Evolutionary conservation across 2,888 invertebrate genomes (phyloP), one percentile per base, ranked within the genome.

Genomic region (Beris chalybata): DNA sequence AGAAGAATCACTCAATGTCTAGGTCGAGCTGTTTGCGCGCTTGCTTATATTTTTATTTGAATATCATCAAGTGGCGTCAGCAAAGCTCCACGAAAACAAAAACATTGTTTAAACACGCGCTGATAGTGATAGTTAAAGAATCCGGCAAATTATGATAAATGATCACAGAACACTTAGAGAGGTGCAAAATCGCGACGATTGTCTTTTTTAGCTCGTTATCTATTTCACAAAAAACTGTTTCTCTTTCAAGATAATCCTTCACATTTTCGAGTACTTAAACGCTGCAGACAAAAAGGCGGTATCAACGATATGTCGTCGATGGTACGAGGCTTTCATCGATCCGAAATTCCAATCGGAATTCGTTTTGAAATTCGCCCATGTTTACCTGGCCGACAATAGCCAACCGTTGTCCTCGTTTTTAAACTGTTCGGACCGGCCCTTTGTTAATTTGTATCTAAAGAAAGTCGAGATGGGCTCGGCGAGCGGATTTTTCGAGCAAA

Each of bases 271-370:
- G 71, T 87, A 85, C 77, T 77, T 89, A 71, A 83, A 86, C 45
- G 84, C 86, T 71, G 83, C 87, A 2, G 91, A 91, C 75, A 81
- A 87, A 71, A 85, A 87, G 76, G 82, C 85, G 54, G 88, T 88
- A 45, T 85, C 88, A 71, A 82, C 87, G 71, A 87, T 88, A 30
- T 88, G 87, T 75, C 83, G 78, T 15, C 80, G 83, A 0, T 91
- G 90, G 89, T 86, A 87, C 70, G 83, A 85, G 69, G 90, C 89
- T 12, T 85, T 88, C 5, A 84, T 87, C 73, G 86, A 88, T 73
- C 79, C 79, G 2, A 82, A 84, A 69, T 83, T 84, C 44, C 75
- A 76, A 32, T 72, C 71, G 5, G 15, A 44, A 5, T 76, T 76
- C 31, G 73, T 75, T 0, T 74, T 81, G 9, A 76, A 74, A 22